phyloP scores from a whole-genome alignment of 2,797 vertebrate genomes.

The Neoniphon sammara region DNA sequence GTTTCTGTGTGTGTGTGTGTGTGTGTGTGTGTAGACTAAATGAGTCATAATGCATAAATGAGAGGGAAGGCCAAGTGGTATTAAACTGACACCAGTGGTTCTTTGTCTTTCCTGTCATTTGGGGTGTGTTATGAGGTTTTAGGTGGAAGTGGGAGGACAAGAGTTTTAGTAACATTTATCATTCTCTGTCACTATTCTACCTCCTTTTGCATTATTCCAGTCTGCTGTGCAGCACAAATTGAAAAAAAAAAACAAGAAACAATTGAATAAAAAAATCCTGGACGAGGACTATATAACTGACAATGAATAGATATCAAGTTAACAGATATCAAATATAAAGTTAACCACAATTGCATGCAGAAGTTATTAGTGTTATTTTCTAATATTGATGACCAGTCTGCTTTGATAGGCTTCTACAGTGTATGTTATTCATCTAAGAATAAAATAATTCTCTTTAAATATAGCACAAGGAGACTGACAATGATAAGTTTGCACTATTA shows the following conservation, averaged over 20 bases:
- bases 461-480: conserved; percentile 41
- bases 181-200: conserved; percentile 59
- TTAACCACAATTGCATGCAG: conserved; percentile 22
- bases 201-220: conserved; percentile 31
- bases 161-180: conserved; percentile 71
- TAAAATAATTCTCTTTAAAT: conserved; percentile 39
- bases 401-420: background rate
- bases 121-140: conserved; percentile 75
- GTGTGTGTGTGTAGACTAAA: conserved; percentile 87
- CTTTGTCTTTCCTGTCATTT: conserved; percentile 80
- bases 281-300: conserved; percentile 15
- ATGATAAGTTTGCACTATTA: conserved; percentile 29
- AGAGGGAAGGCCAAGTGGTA: conserved; percentile 89
- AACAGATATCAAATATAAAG: conserved; percentile 30
- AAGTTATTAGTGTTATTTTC: conserved; percentile 16
- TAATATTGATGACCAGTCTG: conserved; percentile 10
- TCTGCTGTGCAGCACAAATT: conserved; percentile 4
- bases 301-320: conserved; percentile 35
- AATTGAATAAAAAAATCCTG: too few species aligned
- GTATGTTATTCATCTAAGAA: conserved; percentile 41
- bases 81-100: conserved; percentile 86
- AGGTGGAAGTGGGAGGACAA: conserved; percentile 75
- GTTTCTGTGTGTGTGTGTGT: conserved; percentile 43
- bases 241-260: conserved; percentile 1
- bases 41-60: conserved; percentile 89